These are phyloP conservation scores for Manduca sexta DNA, from an alignment of 1,140 invertebrate genomes.

Conservation along the genomic window DNA sequence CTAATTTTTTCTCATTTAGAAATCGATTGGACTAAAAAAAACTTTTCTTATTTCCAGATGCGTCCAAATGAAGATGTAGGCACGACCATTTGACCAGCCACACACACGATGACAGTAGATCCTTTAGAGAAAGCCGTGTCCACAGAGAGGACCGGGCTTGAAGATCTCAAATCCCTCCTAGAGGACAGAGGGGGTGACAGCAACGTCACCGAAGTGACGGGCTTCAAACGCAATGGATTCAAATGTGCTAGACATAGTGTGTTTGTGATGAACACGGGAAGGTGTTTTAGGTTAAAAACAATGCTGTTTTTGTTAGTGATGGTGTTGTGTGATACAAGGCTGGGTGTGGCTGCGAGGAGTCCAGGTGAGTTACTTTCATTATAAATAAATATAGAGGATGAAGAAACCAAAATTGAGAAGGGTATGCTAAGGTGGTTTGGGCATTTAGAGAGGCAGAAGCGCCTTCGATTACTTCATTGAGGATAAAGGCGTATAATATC, in stretches of 20 bases:
- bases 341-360: conserved; percentile 52
- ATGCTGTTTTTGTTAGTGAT: conserved; percentile 48
- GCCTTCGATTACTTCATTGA: no score
- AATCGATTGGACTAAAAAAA: no score
- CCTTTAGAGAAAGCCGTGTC: conserved; percentile 49
- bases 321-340: conserved; percentile 41
- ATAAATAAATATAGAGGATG: no score
- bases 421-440: no score
- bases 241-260: not conserved
- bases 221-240: no score
- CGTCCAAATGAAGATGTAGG: conserved; percentile 41
- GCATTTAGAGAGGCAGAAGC: no score
- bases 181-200: conserved; percentile 56
- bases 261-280: conserved; percentile 13
- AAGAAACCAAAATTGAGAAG: no score
- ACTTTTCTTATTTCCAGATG: conserved; percentile 54
- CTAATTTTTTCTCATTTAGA: no score
- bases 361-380: conserved; percentile 40
- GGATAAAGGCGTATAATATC: no score
- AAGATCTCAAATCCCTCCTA: conserved; percentile 58
- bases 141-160: conserved; percentile 41
- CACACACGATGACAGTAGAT: conserved; percentile 30
- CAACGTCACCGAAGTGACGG: no score
- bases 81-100: conserved; percentile 48
- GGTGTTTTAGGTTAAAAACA: conserved; percentile 55